Percentiles rank a stretch among this genome's conserved stretches.
These are phyloP conservation scores for Corythoichthys intestinalis DNA, from an alignment of 2,113 vertebrate genomes.

Conservation along the genomic window DNA sequence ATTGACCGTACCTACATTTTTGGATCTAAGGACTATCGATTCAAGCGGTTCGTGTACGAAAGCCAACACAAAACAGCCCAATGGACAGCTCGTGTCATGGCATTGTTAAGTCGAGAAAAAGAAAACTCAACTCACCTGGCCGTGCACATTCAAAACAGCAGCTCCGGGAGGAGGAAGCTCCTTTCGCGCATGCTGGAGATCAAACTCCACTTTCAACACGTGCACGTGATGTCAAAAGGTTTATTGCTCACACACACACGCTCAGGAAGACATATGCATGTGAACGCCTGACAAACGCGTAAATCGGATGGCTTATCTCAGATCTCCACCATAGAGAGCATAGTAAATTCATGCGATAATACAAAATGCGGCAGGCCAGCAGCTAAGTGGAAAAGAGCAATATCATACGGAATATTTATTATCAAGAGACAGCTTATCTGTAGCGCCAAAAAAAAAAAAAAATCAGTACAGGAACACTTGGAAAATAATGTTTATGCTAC, in stretches of 20 bases:
- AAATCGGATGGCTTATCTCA: background rate
- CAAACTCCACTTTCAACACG: slow-evolving; percentile 67
- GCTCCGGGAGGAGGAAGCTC: slow-evolving; percentile 8
- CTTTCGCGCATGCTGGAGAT: slow-evolving; percentile 31
- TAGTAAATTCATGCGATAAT: slow-evolving; percentile 16
- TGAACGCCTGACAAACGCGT: background rate
- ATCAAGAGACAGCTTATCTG: background rate
- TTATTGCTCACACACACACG: slow-evolving; percentile 42
- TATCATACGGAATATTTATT: background rate
- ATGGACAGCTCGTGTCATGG: background rate
- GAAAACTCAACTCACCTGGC: slow-evolving; percentile 14
- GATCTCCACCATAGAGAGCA: background rate
- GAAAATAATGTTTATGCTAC: background rate
- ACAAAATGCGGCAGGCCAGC: slow-evolving; percentile 41
- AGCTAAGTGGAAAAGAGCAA: slow-evolving; percentile 1
- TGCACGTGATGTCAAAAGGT: slow-evolving; percentile 50
- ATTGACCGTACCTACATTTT: background rate
- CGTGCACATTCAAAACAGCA: background rate
- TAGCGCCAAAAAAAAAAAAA: background rate
- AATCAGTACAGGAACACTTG: background rate
- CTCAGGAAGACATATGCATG: background rate
- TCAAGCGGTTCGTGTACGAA: background rate
- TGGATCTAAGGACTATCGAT: background rate
- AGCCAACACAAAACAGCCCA: background rate
- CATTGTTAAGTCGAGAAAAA: too few species aligned